Percentiles rank a stretch among this genome's conserved stretches.
phyloP scores from a whole-genome alignment of 2,113 vertebrate genomes.

The Elgaria multicarinata region DNA sequence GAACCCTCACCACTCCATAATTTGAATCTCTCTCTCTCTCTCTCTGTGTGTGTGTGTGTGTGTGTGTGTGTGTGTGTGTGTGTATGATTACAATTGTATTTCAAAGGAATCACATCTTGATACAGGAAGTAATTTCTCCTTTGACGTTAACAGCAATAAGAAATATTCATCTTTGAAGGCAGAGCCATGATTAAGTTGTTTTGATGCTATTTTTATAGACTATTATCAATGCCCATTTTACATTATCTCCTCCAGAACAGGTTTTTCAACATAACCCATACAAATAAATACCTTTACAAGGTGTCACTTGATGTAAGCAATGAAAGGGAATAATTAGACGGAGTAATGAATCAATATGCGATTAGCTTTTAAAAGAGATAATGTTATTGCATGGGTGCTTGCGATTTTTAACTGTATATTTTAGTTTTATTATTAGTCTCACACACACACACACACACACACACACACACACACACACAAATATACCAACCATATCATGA shows the following conservation, averaged over 20 bases:
- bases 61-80: not conserved
- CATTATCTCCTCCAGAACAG: constrained; percentile 20
- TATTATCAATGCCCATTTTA: constrained; percentile 4
- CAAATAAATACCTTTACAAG: constrained; percentile 37
- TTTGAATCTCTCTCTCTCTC: too few species aligned
- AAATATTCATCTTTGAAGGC: not conserved
- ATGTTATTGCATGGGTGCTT: not conserved
- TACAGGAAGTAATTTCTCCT: not conserved
- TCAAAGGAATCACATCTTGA: not conserved
- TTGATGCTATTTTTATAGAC: not conserved
- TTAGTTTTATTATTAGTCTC: not conserved
- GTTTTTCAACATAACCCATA: not conserved
- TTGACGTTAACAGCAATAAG: constrained; percentile 35
- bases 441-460: too few species aligned
- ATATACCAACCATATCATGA: not conserved
- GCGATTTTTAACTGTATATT: not conserved
- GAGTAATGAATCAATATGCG: constrained; percentile 23
- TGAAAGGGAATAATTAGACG: constrained; percentile 16
- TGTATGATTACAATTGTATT: not conserved
- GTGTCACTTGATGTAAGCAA: constrained; percentile 22
- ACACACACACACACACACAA: not conserved
- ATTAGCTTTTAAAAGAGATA: not conserved
- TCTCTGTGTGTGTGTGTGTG: not conserved
- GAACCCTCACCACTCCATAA: too few species aligned
- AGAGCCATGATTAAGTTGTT: constrained; percentile 2